Evolutionary conservation across 2,113 vertebrate genomes (phyloP).

Genomic region (Rhinoptilus africanus): DNA sequence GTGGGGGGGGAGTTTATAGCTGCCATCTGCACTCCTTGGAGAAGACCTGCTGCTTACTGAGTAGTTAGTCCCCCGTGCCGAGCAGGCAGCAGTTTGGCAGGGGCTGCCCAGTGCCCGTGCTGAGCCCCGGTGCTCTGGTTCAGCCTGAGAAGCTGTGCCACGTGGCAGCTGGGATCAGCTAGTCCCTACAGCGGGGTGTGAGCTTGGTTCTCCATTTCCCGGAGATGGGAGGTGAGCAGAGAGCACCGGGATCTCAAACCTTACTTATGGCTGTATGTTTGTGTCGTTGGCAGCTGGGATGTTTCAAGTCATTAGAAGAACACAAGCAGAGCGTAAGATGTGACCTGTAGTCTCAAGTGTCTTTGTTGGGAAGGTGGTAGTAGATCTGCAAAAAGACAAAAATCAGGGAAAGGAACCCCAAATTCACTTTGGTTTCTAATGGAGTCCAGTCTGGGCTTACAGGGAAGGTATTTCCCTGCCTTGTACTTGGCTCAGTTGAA

Average conservation of each 20-base stretch:
- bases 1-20: background rate
- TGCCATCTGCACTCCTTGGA: background rate
- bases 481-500: background rate
- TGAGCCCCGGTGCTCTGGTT: background rate
- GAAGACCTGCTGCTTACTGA: background rate
- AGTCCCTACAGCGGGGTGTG: background rate
- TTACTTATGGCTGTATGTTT: background rate
- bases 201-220: background rate
- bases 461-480: background rate
- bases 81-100: background rate
- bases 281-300: background rate
- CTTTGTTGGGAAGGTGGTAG: background rate
- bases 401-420: background rate
- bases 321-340: background rate
- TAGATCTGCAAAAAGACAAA: background rate
- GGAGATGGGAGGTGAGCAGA: background rate
- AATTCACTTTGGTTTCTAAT: background rate
- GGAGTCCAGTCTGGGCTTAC: background rate
- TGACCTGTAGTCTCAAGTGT: background rate
- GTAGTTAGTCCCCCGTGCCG: rapidly evolving
- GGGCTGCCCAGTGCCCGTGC: background rate
- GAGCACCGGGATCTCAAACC: background rate
- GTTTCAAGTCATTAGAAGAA: background rate
- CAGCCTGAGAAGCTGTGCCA: rapidly evolving
- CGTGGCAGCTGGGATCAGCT: background rate